Evolutionary conservation across 2,797 vertebrate genomes (phyloP), one percentile per base, ranked within the genome.

Genomic region (Peromyscus aztecus): DNA sequence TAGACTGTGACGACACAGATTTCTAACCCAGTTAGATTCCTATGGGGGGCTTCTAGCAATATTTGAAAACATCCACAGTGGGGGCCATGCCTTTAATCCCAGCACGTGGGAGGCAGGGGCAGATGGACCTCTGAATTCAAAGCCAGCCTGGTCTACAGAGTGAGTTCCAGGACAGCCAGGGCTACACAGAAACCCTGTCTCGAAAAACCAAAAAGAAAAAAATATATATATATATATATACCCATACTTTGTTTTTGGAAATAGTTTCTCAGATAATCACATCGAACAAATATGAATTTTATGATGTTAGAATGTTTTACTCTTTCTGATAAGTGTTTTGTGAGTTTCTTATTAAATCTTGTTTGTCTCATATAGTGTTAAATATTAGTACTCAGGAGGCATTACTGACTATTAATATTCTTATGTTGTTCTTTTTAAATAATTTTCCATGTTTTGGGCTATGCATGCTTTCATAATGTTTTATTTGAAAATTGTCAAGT

Each of bases 281-380:
- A 67, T 71, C 85, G 73, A 96, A 61, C 85, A 61, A 82, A 91
- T 83, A 43, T 2, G 40, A 16, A 73, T 43, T 75, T 75, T 24
- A 75, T 94, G 73, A 83, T 83, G 23, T 63, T 63, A 63, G 4
- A 61, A 57, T 52, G 75, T 78, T 92, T 96, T 69, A 89, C 37
- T 81, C 12, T 94, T 91, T 67, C 46, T 87, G 82, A 92, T 94
- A 76, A 95, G 88, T 12, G 19, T 77, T 67, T 87, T 91, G 24
- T 90, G 52, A 78, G 17, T 82, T 91, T 94, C 27, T 93, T 65
- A 80, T 52, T 90, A 84, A 86, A 85, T 31, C 43, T 93, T 82
- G 40, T 94, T 90, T 95, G 29, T 71, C 19, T 67, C n/a, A 6
- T 61, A 1, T 87, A 69, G 24, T 85, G 89, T 34, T 96, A n/a